Conservation (phyloP, 2,888 invertebrate species). For the Tanaodytes sp. region DNA sequence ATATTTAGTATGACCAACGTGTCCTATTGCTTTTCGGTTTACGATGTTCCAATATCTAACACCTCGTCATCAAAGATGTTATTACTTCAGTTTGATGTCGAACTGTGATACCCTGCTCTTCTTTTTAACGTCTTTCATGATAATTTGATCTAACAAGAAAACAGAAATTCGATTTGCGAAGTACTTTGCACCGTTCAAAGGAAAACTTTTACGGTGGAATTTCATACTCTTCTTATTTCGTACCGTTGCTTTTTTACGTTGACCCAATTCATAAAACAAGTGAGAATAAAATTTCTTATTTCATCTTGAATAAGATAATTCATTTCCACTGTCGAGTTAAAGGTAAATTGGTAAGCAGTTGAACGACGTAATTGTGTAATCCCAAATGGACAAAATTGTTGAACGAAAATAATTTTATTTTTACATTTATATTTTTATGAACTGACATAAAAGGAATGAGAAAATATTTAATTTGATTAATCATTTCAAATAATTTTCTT, state of each 20-base stretch:
- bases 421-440: no score
- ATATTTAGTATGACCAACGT: constrained; percentile 67
- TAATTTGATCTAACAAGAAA: constrained; percentile 46
- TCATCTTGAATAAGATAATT: constrained; percentile 22
- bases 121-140: constrained; percentile 44
- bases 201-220: constrained; percentile 47
- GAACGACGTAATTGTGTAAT: no score
- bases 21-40: constrained; percentile 63
- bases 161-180: constrained; percentile 47
- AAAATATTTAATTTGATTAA: no score
- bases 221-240: constrained; percentile 28
- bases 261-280: constrained; percentile 39
- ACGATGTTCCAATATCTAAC: constrained; percentile 63
- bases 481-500: no score
- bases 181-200: constrained; percentile 47
- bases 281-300: constrained; percentile 37
- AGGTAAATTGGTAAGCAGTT: constrained; percentile 6
- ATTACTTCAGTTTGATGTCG: constrained; percentile 62
- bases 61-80: constrained; percentile 57
- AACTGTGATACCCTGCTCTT: constrained; percentile 33
- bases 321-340: constrained; percentile 16
- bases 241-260: constrained; percentile 13
- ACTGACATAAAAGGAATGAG: no score
- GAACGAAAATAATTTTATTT: no score
- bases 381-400: no score